Evolutionary conservation across 2,797 vertebrate species (phyloP), one percentile per base, ranked within the genome.

Genomic region (Acanthurus tractus): DNA sequence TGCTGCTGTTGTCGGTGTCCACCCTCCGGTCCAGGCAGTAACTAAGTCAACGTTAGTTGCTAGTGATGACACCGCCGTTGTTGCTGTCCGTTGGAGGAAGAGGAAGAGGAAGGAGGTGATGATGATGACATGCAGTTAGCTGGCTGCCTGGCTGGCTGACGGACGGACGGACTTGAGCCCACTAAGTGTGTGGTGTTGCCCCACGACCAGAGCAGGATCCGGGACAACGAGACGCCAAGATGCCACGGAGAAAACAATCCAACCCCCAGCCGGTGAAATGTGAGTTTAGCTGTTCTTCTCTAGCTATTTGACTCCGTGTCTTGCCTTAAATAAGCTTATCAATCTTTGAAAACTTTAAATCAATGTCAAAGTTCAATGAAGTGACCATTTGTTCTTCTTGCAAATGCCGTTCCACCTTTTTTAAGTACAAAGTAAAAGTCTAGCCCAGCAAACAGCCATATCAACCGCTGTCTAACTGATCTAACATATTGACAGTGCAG

Each of bases 221-320:
- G 42, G 83, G 76, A 11, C 71, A 12, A 57, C 40, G 34, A 55
- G 58, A 65, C 58, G 58, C 54, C 69, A 93, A 71, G 79, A 97
- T 97, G 97, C 97, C 97, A 86, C 95, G 96, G 88, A 95, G 97
- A 78, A 97, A 97, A 86, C 97, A 97, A 42, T 96, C 96, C 71
- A 96, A 97, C 92, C 97, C 97, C 1, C 96, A 97, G 89, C 96
- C 97, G 59, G 96, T 97, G 69, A 97, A 97, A 94, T 78, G 96
- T 97, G 93, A 96, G 95, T 95, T 15, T 2, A 1, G 0, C 11
- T 11, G 10, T 2, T 22, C 0, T 15, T 3, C 8, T 56, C 20
- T 52, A 46, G 23, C 12, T 63, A 22, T 68, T 54, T 22, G 6
- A 14, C 22, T 14, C 15, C 18, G 7, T 6, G 0, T 48, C 3